Evolutionary conservation across 2,797 vertebrate genomes (phyloP), one percentile per base, ranked within the genome.

Genomic region (Gambelia wislizenii): DNA sequence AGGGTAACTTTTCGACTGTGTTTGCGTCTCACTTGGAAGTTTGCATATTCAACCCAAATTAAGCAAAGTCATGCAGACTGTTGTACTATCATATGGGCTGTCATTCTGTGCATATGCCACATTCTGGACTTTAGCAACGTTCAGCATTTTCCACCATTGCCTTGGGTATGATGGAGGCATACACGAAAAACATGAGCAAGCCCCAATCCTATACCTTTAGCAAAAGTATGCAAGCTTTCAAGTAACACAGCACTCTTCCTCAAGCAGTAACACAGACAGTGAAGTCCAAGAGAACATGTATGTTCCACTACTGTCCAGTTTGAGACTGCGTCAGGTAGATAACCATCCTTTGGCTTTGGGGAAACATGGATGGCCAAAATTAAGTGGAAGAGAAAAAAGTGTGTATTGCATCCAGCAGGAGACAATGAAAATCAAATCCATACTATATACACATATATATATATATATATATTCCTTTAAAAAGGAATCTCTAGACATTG

Each of bases 281-380:
- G 93, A 80, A 54, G 86, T 88, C 94, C 85, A 87, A 90, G n/a
- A 87, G 89, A 72, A 0, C 5, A 47, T 42, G 27, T 27, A 54
- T 52, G 85, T 39, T 44, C 91, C 42, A 49, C 84, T 80, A 76
- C 93, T 91, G 79, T 75, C 13, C 76, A 64, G 83, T 86, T 91
- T 82, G 85, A 67, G 0, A 70, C 49, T 88, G 91, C 79, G 80
- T 78, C 91, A 90, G 89, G 90, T 86, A 90, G 84, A 86, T 56
- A 59, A 94, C 83, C 81, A 42, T 52, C 87, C 88, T 90, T 93
- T 87, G 39, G 61, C 69, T 91, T 94, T 87, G 90, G 91, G 87
- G 86, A 93, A 77, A 95, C 92, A 86, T 89, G 92, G 87, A 88
- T 88, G 92, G 94, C 95, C 91, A 94, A 92, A 92, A 92, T 93